These are phyloP conservation scores for Semicossyphus pulcher DNA, from an alignment of 2,113 vertebrate species.

Conservation along the genomic window DNA sequence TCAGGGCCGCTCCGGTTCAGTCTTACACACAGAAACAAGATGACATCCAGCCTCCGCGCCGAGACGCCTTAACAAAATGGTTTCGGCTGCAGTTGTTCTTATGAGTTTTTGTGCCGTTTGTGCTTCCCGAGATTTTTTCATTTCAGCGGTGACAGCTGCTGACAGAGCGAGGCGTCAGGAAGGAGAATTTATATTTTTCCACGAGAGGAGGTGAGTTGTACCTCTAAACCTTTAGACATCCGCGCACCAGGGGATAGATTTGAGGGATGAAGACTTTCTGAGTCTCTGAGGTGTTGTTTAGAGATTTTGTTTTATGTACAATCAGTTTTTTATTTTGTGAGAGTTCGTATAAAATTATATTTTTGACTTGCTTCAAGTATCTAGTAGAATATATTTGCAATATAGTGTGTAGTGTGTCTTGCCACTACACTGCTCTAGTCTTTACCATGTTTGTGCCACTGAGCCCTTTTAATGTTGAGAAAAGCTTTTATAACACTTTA, in stretches of 20 bases:
- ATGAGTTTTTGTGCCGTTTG: constrained; percentile 20
- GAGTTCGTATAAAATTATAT: too few species aligned
- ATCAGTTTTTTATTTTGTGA: too few species aligned
- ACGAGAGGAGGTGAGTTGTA: constrained; percentile 5
- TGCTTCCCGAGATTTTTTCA: constrained; percentile 9
- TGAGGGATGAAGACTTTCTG: constrained; percentile 23
- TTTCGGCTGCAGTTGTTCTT: background rate
- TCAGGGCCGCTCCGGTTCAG: background rate
- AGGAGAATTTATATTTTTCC: constrained; percentile 7
- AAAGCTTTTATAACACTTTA: too few species aligned
- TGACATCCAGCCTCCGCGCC: background rate
- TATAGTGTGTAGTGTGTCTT: too few species aligned
- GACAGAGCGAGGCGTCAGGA: constrained; percentile 18
- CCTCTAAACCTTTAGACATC: constrained; percentile 32
- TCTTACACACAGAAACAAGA: background rate
- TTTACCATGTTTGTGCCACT: too few species aligned
- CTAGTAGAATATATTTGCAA: too few species aligned
- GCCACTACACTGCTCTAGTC: too few species aligned
- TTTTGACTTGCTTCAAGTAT: too few species aligned
- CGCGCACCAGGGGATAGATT: constrained; percentile 17
- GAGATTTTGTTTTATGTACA: too few species aligned
- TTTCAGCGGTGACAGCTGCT: constrained; percentile 39
- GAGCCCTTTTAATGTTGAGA: too few species aligned
- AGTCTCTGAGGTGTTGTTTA: background rate
- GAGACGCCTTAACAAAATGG: constrained; percentile 7